These are phyloP conservation scores for Pollenia labialis DNA, from an alignment of 2,888 invertebrate species.

Conservation along the genomic window DNA sequence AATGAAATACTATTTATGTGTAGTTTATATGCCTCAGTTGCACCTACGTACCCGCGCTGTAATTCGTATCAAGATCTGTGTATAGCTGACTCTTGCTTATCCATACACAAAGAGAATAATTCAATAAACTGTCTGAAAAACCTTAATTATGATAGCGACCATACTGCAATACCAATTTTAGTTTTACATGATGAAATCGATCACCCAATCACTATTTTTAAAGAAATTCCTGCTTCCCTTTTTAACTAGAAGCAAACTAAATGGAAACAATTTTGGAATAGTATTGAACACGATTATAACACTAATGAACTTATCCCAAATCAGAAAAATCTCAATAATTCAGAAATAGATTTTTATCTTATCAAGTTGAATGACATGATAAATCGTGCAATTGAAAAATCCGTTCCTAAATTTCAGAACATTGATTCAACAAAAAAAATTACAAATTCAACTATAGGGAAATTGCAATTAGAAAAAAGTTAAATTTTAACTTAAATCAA, in stretches of 20 bases:
- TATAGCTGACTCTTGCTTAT: conserved; percentile 2
- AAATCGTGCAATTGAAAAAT: not conserved
- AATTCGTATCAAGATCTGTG: not conserved
- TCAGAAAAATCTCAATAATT: not conserved
- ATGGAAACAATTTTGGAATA: not conserved
- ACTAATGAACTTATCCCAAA: not conserved
- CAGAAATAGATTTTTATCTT: not conserved
- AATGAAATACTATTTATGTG: conserved; percentile 17
- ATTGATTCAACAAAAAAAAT: not conserved
- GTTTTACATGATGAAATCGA: not conserved
- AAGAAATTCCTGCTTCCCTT: not conserved
- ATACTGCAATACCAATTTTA: conserved; percentile 8
- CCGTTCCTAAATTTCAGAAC: not conserved
- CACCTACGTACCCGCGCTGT: conserved; percentile 6
- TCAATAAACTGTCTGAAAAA: conserved; percentile 19
- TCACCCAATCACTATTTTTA: not conserved
- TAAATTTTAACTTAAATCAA: not conserved
- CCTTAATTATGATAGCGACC: conserved; percentile 17
- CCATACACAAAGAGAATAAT: conserved; percentile 7
- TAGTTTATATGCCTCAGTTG: conserved; percentile 7
- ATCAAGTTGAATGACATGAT: not conserved
- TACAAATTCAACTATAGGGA: not conserved
- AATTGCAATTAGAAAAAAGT: not conserved
- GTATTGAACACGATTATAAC: not conserved
- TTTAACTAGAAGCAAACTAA: not conserved